phyloP scores from a whole-genome alignment of 2,888 invertebrate species.

The Apodemia duryi region DNA sequence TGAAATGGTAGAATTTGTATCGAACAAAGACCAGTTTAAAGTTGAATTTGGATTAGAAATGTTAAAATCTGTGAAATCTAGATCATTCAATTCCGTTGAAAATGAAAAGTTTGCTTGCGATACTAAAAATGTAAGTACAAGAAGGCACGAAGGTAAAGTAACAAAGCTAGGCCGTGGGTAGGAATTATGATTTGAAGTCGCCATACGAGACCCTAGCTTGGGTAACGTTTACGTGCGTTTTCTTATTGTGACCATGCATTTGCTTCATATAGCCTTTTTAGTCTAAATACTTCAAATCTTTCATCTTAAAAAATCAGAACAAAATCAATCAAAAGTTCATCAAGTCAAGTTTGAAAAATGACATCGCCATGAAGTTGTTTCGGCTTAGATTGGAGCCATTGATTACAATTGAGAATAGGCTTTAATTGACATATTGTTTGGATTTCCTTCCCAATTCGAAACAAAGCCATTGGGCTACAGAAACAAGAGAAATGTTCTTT shows the following conservation, averaged over 20 bases:
- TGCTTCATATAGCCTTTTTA: constrained; percentile 45
- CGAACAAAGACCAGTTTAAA: constrained; percentile 55
- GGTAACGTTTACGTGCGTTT: constrained; percentile 59
- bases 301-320: constrained; percentile 22
- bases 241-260: constrained; percentile 69
- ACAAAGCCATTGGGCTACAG: constrained; percentile 45
- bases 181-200: constrained; percentile 67
- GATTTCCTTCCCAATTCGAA: constrained; percentile 52
- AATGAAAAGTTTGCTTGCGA: constrained; percentile 51
- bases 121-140: constrained; percentile 62
- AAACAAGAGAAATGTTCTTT: constrained; percentile 40
- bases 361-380: constrained; percentile 61
- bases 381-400: constrained; percentile 53
- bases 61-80: constrained; percentile 45
- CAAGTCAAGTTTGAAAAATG: constrained; percentile 67
- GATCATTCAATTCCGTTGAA: constrained; percentile 52
- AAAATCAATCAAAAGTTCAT: constrained; percentile 20
- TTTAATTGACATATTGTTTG: constrained; percentile 70
- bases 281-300: constrained; percentile 23
- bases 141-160: constrained; percentile 77
- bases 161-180: constrained; percentile 75
- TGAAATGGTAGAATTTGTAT: constrained; percentile 47
- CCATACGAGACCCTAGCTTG: constrained; percentile 74
- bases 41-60: constrained; percentile 51
- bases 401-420: constrained; percentile 55